Evolutionary conservation across 1,140 invertebrate species (phyloP).

Genomic region (Schlechtendalia chinensis): DNA sequence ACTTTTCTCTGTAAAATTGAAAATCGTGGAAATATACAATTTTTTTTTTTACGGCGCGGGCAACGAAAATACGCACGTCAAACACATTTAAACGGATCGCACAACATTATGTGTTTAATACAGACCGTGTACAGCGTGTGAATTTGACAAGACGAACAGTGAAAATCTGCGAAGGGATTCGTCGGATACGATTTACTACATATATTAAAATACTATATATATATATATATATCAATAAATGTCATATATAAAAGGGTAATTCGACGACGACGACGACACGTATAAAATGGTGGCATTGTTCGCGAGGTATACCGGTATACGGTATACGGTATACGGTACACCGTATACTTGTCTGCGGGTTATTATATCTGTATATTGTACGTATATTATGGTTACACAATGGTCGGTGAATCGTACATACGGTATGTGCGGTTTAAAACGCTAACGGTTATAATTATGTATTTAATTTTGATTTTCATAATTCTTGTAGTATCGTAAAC

Average conservation of each 20-base stretch:
- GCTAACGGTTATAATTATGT: no score
- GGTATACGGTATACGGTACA: no score
- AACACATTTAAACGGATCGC: not conserved
- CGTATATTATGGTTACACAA: no score
- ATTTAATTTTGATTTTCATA: no score
- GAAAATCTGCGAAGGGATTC: slow-evolving; percentile 8
- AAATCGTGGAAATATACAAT: slow-evolving; percentile 26
- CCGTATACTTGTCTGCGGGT: no score
- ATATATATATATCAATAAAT: not conserved
- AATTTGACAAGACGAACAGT: not conserved
- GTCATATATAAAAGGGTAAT: not conserved
- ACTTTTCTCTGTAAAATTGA: not conserved
- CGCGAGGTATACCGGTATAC: no score
- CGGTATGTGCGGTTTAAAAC: no score
- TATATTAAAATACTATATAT: no score
- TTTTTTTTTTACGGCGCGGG: slow-evolving; percentile 4
- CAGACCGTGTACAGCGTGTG: no score
- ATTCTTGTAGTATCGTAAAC: no score
- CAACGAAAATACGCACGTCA: not conserved
- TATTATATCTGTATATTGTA: no score
- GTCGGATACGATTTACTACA: not conserved
- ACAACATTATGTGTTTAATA: not conserved
- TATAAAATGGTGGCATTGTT: no score
- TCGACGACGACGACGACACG: not conserved
- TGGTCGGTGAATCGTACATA: not conserved